Evolutionary conservation across 2,888 invertebrate species (phyloP).

Genomic region (Zootermopsis nevadensis): DNA sequence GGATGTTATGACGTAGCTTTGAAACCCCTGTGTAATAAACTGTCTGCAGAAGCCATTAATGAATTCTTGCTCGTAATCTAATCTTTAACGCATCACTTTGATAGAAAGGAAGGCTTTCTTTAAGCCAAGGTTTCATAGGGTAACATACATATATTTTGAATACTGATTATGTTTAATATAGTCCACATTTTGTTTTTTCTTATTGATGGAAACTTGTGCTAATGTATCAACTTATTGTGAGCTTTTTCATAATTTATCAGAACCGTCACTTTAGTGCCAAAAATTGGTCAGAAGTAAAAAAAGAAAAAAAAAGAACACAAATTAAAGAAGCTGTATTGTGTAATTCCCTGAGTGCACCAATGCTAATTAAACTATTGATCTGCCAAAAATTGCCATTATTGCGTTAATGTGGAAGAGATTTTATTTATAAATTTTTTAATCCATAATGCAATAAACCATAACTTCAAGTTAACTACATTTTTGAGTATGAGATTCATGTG

Average conservation of each 20-base stretch:
- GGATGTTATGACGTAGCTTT: too few species aligned
- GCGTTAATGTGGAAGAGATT: conserved; percentile 29
- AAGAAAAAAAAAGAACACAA: background rate
- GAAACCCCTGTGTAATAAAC: too few species aligned
- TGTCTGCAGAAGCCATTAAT: too few species aligned
- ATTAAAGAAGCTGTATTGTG: background rate
- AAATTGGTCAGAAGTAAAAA: conserved; percentile 19
- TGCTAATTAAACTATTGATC: conserved; percentile 30
- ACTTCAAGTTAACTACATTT: conserved; percentile 25
- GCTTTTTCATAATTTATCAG: conserved; percentile 15
- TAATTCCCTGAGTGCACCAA: conserved; percentile 18
- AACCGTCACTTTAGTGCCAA: conserved; percentile 32
- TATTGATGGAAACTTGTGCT: conserved; percentile 34
- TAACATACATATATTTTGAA: conserved; percentile 12
- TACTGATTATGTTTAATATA: background rate
- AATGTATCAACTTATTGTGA: conserved; percentile 24
- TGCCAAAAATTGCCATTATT: conserved; percentile 43
- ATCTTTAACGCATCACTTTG: too few species aligned
- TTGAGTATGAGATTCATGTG: background rate
- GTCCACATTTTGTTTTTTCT: background rate
- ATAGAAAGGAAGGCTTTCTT: background rate
- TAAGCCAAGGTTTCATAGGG: conserved; percentile 1
- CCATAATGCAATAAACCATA: conserved; percentile 32
- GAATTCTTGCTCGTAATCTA: too few species aligned
- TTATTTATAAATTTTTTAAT: conserved; percentile 40